A percentile compares a stretch with the other conserved stretches of the same genome.
Evolutionary conservation across 1,140 invertebrate genomes (phyloP).

Genomic region (Diabrotica virgifera): DNA sequence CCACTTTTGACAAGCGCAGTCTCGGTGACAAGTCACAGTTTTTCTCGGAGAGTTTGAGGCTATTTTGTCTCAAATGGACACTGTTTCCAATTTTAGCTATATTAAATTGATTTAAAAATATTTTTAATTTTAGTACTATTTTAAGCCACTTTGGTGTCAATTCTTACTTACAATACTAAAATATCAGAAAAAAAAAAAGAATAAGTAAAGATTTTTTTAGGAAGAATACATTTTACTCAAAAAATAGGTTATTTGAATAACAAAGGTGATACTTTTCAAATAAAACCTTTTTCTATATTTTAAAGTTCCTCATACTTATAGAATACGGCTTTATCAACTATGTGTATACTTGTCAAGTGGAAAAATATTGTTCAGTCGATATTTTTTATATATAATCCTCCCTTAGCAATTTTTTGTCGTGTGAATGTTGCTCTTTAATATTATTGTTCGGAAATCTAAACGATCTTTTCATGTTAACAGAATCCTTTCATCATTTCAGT

Average conservation of each 20-base stretch:
- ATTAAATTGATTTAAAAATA: no score
- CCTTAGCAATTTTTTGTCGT: constrained; percentile 4
- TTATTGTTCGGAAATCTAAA: constrained; percentile 1
- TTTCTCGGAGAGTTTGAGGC: no score
- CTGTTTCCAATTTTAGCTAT: no score
- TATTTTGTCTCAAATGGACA: no score
- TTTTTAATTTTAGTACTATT: no score
- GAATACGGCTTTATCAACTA: neutral
- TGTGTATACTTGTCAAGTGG: constrained; percentile 11
- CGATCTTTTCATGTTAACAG: constrained; percentile 12
- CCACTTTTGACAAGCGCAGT: no score
- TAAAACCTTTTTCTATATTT: neutral
- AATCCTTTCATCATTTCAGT: constrained; percentile 4
- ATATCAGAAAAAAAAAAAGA: neutral
- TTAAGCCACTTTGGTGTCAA: no score
- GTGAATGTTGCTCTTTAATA: constrained; percentile 1
- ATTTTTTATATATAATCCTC: constrained; percentile 4
- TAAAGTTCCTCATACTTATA: neutral
- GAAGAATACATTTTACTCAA: neutral
- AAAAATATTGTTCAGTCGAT: constrained; percentile 7
- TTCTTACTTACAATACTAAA: neutral
- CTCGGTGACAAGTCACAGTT: no score
- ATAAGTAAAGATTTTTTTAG: neutral
- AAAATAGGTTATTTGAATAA: neutral
- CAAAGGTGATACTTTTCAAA: neutral